Base-by-base conservation (phyloP, 2,797 vertebrate genomes). In the Pterois miles region DNA sequence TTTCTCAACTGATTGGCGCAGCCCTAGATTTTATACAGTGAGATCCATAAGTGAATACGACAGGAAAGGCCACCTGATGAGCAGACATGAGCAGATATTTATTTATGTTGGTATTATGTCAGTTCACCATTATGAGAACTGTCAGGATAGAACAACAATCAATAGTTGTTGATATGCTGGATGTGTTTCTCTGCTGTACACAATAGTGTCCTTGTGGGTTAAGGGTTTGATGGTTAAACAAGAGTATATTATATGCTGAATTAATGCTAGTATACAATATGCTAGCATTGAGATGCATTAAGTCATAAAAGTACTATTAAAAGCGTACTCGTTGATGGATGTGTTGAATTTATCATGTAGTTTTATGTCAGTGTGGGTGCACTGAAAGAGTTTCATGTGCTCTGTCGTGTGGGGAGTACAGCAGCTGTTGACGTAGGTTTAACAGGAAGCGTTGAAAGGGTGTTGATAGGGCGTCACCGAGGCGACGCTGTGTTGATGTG, bases 381-480 rank as follows among this genome's bases (percentile, higher is more conserved):
- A 22, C 8, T n/a, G 65, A 59, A 66, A 33, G 65, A 80, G 72
- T 59, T 77, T 64, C 52, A 25, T 57, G 65, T 72, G 31, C 76
- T 78, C 67, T 34, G n/a, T n/a, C 79, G 25, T 56, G 6, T 63
- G 31, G 43, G 4, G 31, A 80, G 65, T 31, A 13, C 2, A 63
- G 53, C 87, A 83, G 81, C 87, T 84, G 78, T 74, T 84, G 46
- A 46, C 75, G 64, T 0, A 48, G 57, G 52, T 85, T 70, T 59
- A 82, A 82, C 90, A 88, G 93, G 89, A 93, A 91, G 80, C 18
- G 71, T 76, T 90, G 90, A 88, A 89, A 81, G 81, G 78, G 48
- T 4, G 50, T 89, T 90, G 90, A 88, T 89, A 81, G 81, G 78
- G 48, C 4, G 50, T 89, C 74, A 20, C 83, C 73, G 0, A 54